These are phyloP conservation scores for Dermatemys mawii DNA, from an alignment of 2,113 vertebrate species.

Conservation along the genomic window DNA sequence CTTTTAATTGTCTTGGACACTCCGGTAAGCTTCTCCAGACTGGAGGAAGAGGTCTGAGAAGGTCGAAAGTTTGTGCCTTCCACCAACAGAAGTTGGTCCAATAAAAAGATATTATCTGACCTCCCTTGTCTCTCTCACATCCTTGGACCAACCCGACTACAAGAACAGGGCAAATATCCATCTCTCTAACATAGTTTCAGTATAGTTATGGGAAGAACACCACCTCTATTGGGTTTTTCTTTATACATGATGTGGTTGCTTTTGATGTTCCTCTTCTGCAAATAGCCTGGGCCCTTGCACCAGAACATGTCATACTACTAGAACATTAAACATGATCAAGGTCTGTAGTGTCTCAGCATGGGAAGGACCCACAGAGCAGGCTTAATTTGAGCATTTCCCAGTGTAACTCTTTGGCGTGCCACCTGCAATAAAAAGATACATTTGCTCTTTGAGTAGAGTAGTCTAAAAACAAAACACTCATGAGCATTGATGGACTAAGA, in stretches of 20 bases:
- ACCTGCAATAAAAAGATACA: accelerated
- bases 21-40: background rate
- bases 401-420: background rate
- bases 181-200: background rate
- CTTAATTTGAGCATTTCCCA: background rate
- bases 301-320: background rate
- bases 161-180: background rate
- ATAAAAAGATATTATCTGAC: background rate
- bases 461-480: accelerated
- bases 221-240: background rate
- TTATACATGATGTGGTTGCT: background rate
- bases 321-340: background rate
- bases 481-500: background rate
- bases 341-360: background rate
- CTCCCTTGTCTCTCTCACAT: background rate
- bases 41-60: background rate
- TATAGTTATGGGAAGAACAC: background rate
- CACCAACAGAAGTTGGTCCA: background rate
- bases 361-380: background rate
- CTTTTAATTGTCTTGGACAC: background rate
- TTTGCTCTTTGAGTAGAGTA: accelerated
- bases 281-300: background rate
- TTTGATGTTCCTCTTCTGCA: background rate
- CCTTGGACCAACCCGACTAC: background rate
- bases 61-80: background rate